Percentiles rank a stretch among this genome's conserved stretches.
These are phyloP conservation scores for Abscondita cerata DNA, from an alignment of 2,888 invertebrate genomes.

Conservation along the genomic window DNA sequence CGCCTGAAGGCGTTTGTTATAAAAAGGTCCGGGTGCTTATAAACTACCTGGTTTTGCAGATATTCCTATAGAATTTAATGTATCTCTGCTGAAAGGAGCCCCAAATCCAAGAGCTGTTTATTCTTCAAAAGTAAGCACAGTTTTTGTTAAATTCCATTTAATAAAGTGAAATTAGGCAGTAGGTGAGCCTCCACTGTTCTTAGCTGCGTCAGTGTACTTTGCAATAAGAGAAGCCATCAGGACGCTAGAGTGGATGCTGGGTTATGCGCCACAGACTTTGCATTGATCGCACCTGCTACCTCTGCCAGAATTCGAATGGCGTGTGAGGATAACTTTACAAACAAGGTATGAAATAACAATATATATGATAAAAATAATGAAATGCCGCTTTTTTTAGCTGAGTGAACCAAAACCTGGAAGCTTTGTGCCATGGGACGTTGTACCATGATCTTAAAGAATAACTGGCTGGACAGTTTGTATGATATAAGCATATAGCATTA, in stretches of 20 bases:
- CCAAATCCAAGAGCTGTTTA: slow-evolving; percentile 91
- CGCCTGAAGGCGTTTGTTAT: slow-evolving; percentile 83
- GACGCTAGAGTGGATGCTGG: slow-evolving; percentile 79
- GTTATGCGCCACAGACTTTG: slow-evolving; percentile 63
- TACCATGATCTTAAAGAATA: too few species aligned
- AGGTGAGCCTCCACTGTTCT: slow-evolving; percentile 93
- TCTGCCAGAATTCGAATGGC: slow-evolving; percentile 88
- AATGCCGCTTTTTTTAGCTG: slow-evolving; percentile 61
- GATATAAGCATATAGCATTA: too few species aligned
- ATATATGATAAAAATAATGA: slow-evolving; percentile 3
- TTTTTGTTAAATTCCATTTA: neutral
- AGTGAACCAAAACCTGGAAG: slow-evolving; percentile 62
- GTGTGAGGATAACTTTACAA: slow-evolving; percentile 83
- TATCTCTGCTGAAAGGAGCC: slow-evolving; percentile 88
- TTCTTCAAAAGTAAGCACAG: slow-evolving; percentile 83
- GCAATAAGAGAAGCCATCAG: slow-evolving; percentile 89
- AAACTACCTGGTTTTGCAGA: slow-evolving; percentile 94
- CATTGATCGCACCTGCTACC: slow-evolving; percentile 85
- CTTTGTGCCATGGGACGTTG: slow-evolving; percentile 72
- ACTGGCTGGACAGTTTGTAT: too few species aligned
- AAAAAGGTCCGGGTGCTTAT: slow-evolving; percentile 91
- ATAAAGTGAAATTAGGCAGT: slow-evolving; percentile 73
- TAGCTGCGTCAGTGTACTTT: slow-evolving; percentile 87
- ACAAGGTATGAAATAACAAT: slow-evolving; percentile 64
- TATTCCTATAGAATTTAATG: slow-evolving; percentile 91